Evolutionary conservation across 2,888 invertebrate genomes (phyloP), one percentile per base, ranked within the genome.

Genomic region (Xanthia togata): DNA sequence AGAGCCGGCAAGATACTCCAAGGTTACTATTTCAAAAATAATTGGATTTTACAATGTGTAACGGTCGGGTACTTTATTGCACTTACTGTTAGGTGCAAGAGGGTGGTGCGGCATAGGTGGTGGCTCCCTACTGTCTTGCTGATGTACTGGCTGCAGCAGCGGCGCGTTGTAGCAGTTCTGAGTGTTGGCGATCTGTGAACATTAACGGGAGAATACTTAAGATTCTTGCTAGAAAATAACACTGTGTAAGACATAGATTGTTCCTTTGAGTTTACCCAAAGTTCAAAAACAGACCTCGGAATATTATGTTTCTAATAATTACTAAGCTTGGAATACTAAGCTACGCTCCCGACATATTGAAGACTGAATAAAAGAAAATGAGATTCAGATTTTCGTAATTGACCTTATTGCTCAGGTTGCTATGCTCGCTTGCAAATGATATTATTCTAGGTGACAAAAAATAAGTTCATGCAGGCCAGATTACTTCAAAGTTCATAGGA

Each of bases 111-210:
- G 91, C 77, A 93, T 90, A 2, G 91, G 79, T 3, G 88, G 86
- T 0, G 91, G 83, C 31, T 94, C 95, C 0, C 94, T 84, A 1
- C 82, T 86, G 57, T 95, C 96, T 0, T 91, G 79, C 60, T 90
- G 90, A n/a, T 93, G 94, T 26, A 93, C 94, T 0, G 93, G 90
- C 80, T 96, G 96, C 65, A 96, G 89, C n/a, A 96, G 87, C 3
- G 96, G 96, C 0, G 96, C 96, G 75, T 94, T 95, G 91, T 94
- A 96, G 81, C 96, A 96, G 79, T 89, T 93, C 86, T 94, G 94
- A 0, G 94, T 90, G 82, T 95, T 96, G 23, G 95, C 92, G 78
- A 96, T 93, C 96, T 96, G 88, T 20, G 60, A 64, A 85, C 31
- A 77, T 50, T 47, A 9, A 8, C 35, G 35, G 35, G 26, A 6